Evolutionary conservation across 2,113 vertebrate species (phyloP), one percentile per base, ranked within the genome.

Genomic region (Plecotus auritus): DNA sequence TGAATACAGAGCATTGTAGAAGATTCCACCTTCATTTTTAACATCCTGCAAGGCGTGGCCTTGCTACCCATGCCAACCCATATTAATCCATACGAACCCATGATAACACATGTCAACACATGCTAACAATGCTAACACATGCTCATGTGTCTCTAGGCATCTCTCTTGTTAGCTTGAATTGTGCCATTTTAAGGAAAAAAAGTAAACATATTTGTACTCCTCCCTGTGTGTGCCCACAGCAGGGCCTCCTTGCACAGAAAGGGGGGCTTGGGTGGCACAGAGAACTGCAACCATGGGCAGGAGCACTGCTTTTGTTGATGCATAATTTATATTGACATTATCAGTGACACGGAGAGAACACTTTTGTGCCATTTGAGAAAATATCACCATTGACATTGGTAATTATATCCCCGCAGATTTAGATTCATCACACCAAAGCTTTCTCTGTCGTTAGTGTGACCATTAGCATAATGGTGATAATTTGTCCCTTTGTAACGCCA

Each of bases 291-390:
- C 45, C 47, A 42, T 35, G 82, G 96, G 96, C 87, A 26, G 54
- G 59, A 90, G 91, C 40, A 73, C 96, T 82, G 83, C 95, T 94
- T 64, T 94, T 82, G 92, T 91, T 66, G 85, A 94, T 98, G 96
- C 95, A 93, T 96, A 95, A 97, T 98, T 98, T 97, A 97, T 94
- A 80, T 72, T 95, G 97, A 96, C 91, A 49, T 97, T 95, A 95
- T 90, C 97, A 93, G 90, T 85, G 95, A 85, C 97, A 89, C 61
- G 56, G 93, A 85, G 76, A 85, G 95, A 88, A 93, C 76, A 30
- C 95, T 98, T 97, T 97, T 83, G 90, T 93, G 85, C 84, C 45
- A 49, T 96, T 91, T 95, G 97, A 96, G 97, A 96, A 97, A 97
- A 97, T 92, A 61, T 45, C 77, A 30, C 81, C 93, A 18, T 96